Conservation (phyloP, 2,113 vertebrate genomes). For the Zapornia atra region DNA sequence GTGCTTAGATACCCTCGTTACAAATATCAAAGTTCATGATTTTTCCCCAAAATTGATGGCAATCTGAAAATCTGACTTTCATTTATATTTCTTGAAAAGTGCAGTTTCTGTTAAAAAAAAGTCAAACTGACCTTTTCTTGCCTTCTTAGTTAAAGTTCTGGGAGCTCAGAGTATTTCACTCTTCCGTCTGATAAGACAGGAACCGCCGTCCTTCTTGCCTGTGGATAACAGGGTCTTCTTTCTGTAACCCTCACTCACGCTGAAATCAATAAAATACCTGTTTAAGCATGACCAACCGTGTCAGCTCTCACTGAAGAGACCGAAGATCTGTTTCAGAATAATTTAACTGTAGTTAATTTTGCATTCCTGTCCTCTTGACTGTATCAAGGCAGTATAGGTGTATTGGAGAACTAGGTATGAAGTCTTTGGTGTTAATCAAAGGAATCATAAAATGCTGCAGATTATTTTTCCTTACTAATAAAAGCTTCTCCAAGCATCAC, state of each 20-base stretch:
- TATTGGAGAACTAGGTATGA: background rate
- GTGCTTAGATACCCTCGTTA: background rate
- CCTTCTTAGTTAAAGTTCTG: background rate
- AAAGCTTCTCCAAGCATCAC: background rate
- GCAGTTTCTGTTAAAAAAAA: accelerated
- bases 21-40: background rate
- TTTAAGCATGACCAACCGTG: background rate
- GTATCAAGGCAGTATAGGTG: background rate
- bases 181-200: background rate
- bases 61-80: background rate
- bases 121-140: background rate
- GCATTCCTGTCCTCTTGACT: background rate
- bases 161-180: background rate
- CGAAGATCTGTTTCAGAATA: background rate
- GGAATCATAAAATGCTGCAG: background rate
- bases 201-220: background rate
- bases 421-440: background rate
- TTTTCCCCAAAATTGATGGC: background rate
- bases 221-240: background rate
- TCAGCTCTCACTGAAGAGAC: background rate
- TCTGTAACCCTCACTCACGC: background rate
- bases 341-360: background rate
- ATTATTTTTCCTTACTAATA: background rate
- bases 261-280: background rate
- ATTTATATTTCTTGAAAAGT: background rate